Evolutionary conservation across 2,113 vertebrate genomes (phyloP).

Genomic region (Salvelinus fontinalis): DNA sequence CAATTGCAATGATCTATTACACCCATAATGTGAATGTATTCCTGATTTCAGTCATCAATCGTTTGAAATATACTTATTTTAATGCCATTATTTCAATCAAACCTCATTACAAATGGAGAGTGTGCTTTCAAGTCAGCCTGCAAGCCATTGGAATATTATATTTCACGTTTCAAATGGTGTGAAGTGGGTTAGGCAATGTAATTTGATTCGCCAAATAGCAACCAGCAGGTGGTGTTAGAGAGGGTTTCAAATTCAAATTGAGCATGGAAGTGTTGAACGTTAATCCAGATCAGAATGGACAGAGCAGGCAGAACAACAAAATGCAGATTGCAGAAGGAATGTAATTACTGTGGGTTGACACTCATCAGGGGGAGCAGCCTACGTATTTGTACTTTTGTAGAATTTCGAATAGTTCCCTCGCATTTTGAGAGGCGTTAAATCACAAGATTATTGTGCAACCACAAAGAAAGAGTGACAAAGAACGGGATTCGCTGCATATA

Average conservation of each 20-base stretch:
- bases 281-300: conserved; percentile 42
- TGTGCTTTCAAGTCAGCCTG: neutral
- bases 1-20: neutral
- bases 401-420: conserved; percentile 21
- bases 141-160: conserved; percentile 30
- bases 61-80: neutral
- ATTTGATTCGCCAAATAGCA: conserved; percentile 12
- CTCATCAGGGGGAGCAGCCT: neutral
- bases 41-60: neutral
- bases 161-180: conserved; percentile 31
- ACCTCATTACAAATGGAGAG: conserved; percentile 8
- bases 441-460: neutral
- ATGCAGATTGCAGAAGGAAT: conserved; percentile 43
- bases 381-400: conserved; percentile 22
- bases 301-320: conserved; percentile 42
- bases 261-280: conserved; percentile 37
- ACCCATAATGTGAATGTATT: neutral
- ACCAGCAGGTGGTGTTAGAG: conserved; percentile 54
- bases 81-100: neutral
- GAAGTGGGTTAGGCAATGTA: neutral
- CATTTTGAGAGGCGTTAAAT: neutral
- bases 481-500: conserved; percentile 35
- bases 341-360: neutral
- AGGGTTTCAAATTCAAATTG: conserved; percentile 21
- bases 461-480: neutral